Conservation (phyloP, 1,140 invertebrate genomes). For the Lanistes nyassanus region DNA sequence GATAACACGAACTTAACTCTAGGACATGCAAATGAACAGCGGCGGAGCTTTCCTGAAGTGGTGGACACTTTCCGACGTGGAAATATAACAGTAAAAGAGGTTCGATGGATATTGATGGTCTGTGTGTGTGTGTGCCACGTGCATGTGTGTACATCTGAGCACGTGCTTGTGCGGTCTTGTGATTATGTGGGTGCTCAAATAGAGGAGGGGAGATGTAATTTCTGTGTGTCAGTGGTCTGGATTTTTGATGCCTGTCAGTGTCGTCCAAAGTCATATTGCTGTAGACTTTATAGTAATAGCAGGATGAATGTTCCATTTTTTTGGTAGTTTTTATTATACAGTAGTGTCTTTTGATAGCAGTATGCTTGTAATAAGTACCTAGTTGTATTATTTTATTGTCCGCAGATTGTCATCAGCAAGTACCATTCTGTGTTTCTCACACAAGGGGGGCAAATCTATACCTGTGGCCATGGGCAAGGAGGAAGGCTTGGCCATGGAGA, state of each 20-base stretch:
- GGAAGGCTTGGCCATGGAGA: slow-evolving; percentile 75
- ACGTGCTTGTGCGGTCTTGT: not conserved
- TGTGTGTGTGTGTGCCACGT: too few species aligned
- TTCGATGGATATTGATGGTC: too few species aligned
- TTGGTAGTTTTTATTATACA: too few species aligned
- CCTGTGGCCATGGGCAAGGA: slow-evolving; percentile 80
- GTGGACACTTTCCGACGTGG: slow-evolving; percentile 70
- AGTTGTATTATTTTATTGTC: too few species aligned
- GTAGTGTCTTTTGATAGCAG: too few species aligned
- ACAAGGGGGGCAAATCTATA: slow-evolving; percentile 71
- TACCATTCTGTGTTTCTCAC: slow-evolving; percentile 79
- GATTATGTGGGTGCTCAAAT: not conserved
- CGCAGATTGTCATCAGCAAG: slow-evolving; percentile 75
- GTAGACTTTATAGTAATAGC: too few species aligned
- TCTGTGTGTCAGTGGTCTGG: slow-evolving; percentile 9
- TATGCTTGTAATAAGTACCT: too few species aligned
- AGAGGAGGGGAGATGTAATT: not conserved
- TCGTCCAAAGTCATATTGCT: too few species aligned
- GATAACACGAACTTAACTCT: slow-evolving; percentile 80
- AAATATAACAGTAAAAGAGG: slow-evolving; percentile 62
- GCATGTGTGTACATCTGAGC: not conserved
- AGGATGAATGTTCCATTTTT: too few species aligned
- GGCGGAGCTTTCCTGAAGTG: slow-evolving; percentile 68
- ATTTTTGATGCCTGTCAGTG: too few species aligned
- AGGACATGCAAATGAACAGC: slow-evolving; percentile 70